phyloP scores from a whole-genome alignment of 2,888 invertebrate genomes.

The Lithosia quadra region DNA sequence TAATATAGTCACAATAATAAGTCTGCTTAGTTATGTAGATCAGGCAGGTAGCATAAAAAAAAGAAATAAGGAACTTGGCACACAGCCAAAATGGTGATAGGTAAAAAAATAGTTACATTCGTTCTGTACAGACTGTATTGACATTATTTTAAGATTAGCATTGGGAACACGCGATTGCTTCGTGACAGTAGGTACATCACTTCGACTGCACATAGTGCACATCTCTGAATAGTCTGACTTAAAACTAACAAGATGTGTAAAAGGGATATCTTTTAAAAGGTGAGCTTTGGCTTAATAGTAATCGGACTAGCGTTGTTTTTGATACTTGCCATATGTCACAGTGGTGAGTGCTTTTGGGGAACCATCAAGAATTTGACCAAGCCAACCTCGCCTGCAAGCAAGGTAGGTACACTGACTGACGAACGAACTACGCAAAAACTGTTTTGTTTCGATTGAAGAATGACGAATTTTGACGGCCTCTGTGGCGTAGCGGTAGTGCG shows the following conservation, averaged over 20 bases:
- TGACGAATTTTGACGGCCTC: too few species aligned
- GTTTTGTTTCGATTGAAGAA: too few species aligned
- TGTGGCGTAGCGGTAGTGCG: too few species aligned
- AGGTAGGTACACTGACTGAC: too few species aligned
- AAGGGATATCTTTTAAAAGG: background rate
- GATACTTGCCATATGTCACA: too few species aligned
- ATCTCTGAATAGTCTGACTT: background rate
- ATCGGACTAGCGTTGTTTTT: too few species aligned
- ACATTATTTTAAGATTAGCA: background rate
- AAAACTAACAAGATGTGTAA: background rate
- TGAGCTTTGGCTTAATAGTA: too few species aligned
- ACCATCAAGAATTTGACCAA: too few species aligned
- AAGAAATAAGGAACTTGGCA: conserved; percentile 15
- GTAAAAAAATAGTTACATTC: conserved; percentile 7
- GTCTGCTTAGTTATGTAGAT: background rate
- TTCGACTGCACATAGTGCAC: background rate
- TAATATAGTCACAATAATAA: too few species aligned
- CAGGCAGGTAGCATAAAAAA: conserved; percentile 9
- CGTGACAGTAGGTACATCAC: background rate
- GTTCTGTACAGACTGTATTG: conserved; percentile 2
- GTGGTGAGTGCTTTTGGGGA: too few species aligned
- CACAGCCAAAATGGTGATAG: background rate
- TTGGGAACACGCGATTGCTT: background rate
- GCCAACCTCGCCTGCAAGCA: too few species aligned
- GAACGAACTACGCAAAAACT: too few species aligned